phyloP scores from a whole-genome alignment of 2,113 vertebrate species.

The Sceloporus undulatus region DNA sequence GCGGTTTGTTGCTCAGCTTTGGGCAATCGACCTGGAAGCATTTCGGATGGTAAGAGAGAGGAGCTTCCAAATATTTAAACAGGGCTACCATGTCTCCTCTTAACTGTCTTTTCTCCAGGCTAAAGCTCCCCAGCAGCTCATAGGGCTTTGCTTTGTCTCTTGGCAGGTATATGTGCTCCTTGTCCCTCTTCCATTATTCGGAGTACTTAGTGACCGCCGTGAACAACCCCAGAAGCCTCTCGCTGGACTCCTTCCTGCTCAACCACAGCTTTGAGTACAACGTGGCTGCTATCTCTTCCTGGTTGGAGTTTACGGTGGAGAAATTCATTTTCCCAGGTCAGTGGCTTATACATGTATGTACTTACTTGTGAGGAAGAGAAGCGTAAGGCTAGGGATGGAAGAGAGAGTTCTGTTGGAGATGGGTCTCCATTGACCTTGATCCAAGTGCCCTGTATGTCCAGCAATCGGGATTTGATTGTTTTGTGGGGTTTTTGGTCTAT shows the following conservation, averaged over 20 bases:
- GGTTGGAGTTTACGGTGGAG: slow-evolving; percentile 96
- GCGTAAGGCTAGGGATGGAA: no score
- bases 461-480: no score
- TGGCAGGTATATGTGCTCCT: slow-evolving; percentile 94
- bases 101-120: no score
- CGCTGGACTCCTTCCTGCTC: slow-evolving; percentile 95
- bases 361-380: background rate
- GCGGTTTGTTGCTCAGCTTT: slow-evolving; percentile 89
- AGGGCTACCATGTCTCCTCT: no score
- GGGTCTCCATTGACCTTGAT: no score
- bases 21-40: slow-evolving; percentile 92
- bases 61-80: no score
- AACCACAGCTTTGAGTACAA: slow-evolving; percentile 98
- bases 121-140: no score
- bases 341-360: slow-evolving; percentile 22
- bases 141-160: background rate
- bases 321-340: slow-evolving; percentile 91
- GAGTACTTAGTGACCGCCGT: slow-evolving; percentile 96
- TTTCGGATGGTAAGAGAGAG: slow-evolving; percentile 89
- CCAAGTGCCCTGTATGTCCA: no score
- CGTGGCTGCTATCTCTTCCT: slow-evolving; percentile 92
- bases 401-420: no score
- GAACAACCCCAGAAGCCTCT: slow-evolving; percentile 95
- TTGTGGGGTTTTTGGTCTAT: no score
- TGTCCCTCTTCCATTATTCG: slow-evolving; percentile 95